phyloP scores from a whole-genome alignment of 2,888 invertebrate genomes.

The Plebejus argus region DNA sequence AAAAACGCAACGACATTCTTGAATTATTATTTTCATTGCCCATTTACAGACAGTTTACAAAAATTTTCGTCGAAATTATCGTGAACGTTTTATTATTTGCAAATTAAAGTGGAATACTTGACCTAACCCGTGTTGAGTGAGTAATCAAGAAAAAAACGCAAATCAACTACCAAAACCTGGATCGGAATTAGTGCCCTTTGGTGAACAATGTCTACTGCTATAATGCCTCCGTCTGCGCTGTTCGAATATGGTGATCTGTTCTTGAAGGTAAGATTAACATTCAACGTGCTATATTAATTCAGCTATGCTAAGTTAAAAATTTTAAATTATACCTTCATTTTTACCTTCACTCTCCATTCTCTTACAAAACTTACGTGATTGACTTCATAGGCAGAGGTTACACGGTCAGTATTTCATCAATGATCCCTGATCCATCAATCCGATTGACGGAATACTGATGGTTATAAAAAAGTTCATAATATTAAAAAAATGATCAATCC shows the following conservation, averaged over 20 bases:
- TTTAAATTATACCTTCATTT: conserved; percentile 20
- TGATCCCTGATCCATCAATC: too few relatives aligned
- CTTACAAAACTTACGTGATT: background rate
- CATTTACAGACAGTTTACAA: conserved; percentile 61
- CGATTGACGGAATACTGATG: too few relatives aligned
- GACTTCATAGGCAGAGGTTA: too few relatives aligned
- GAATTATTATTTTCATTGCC: conserved; percentile 59
- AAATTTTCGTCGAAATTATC: conserved; percentile 68
- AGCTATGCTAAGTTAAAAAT: conserved; percentile 23
- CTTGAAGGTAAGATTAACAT: conserved; percentile 82
- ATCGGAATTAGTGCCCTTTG: conserved; percentile 69
- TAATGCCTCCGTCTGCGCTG: conserved; percentile 88
- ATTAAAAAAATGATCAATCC: too few relatives aligned
- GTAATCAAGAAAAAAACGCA: conserved; percentile 63
- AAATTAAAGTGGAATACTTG: conserved; percentile 74
- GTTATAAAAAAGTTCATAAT: too few relatives aligned
- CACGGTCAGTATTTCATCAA: too few relatives aligned
- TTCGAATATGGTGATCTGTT: conserved; percentile 88
- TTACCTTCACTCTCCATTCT: background rate
- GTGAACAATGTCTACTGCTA: conserved; percentile 87
- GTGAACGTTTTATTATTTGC: conserved; percentile 62
- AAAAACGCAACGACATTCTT: conserved; percentile 71
- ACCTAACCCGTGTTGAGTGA: conserved; percentile 72
- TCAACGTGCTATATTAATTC: conserved; percentile 27
- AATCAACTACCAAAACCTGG: conserved; percentile 63